Conservation (phyloP, 2,113 vertebrate genomes). For the Talpa occidentalis region DNA sequence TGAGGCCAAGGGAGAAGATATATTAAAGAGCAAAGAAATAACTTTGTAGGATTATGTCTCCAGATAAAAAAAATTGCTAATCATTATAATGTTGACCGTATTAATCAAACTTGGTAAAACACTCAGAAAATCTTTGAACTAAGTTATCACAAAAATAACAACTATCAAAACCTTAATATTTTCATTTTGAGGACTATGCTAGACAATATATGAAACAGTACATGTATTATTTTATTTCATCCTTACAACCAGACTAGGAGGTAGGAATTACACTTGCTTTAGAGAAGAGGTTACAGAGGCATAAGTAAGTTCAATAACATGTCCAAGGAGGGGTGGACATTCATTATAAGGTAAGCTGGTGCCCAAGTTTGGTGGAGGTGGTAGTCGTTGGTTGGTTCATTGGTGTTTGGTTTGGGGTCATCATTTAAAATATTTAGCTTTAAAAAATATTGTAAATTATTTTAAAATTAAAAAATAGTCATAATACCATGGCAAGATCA, state of each 20-base stretch:
- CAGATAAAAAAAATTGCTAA: background rate
- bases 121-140: background rate
- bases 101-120: constrained; percentile 1
- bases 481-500: background rate
- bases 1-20: background rate
- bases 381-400: background rate
- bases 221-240: background rate
- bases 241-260: background rate
- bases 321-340: background rate
- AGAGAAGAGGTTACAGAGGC: background rate
- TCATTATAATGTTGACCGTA: background rate
- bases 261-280: background rate
- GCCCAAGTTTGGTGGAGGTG: background rate
- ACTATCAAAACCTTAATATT: background rate
- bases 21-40: background rate
- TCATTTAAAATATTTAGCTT: background rate
- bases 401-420: background rate
- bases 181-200: background rate
- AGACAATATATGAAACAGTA: background rate
- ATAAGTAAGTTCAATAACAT: background rate
- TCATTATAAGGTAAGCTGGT: background rate
- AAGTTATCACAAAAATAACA: background rate
- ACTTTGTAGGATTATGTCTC: background rate
- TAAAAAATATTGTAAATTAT: background rate
- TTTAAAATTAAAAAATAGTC: no score